A percentile compares a stretch with the other conserved stretches of the same genome.
Evolutionary conservation across 2,888 invertebrate genomes (phyloP).

Genomic region (Pachliopta kotzebuea): DNA sequence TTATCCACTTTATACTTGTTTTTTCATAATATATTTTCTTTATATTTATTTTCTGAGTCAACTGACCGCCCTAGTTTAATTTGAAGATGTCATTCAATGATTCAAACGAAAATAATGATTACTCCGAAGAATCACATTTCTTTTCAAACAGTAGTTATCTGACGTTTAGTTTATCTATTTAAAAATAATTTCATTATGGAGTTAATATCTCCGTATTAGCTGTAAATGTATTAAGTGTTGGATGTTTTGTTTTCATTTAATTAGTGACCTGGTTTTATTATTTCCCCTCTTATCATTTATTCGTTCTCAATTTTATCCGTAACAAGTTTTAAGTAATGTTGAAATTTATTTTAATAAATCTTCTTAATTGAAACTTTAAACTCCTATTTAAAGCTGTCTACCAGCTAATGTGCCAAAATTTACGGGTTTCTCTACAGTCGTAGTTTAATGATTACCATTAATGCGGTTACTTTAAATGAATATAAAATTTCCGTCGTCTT

Average conservation of each 20-base stretch:
- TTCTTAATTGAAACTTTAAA: constrained; percentile 35
- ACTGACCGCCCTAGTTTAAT: too few relatives aligned
- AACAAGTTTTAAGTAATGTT: constrained; percentile 66
- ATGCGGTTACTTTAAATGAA: constrained; percentile 39
- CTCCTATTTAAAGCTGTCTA: constrained; percentile 29
- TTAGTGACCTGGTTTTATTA: constrained; percentile 77
- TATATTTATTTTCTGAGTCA: not conserved
- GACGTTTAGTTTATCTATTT: not conserved
- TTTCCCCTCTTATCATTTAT: constrained; percentile 66
- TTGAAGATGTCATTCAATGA: too few relatives aligned
- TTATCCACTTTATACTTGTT: not conserved
- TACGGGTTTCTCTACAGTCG: constrained; percentile 27
- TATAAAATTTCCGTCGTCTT: constrained; percentile 63
- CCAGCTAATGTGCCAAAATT: constrained; percentile 20
- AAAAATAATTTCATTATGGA: constrained; percentile 45
- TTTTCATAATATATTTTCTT: not conserved
- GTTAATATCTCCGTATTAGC: constrained; percentile 72
- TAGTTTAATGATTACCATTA: constrained; percentile 29
- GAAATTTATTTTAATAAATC: constrained; percentile 30
- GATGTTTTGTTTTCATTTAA: constrained; percentile 73
- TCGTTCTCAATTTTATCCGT: constrained; percentile 52
- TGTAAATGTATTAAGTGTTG: constrained; percentile 75
- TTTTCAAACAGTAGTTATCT: too few relatives aligned
- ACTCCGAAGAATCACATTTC: not conserved
- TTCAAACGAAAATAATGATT: too few relatives aligned